Percentiles rank a stretch among this genome's conserved stretches.
These are phyloP conservation scores for Sminthurinus aureus DNA, from an alignment of 2,888 invertebrate genomes.

Conservation along the genomic window DNA sequence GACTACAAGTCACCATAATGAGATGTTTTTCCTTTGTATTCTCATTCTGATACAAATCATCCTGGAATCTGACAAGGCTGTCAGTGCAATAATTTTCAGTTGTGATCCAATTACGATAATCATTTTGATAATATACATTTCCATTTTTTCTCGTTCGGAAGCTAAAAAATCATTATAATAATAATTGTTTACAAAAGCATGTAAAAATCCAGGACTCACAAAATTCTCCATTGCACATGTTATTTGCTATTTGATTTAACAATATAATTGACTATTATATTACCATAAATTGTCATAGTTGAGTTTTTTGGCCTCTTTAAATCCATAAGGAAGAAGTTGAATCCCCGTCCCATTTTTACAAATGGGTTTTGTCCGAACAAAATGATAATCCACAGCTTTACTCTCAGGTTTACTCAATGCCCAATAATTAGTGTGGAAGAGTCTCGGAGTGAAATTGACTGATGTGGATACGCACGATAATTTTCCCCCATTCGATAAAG, in stretches of 20 bases:
- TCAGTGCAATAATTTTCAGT: conserved; percentile 16
- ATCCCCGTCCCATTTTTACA: neutral
- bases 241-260: too few relatives aligned
- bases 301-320: neutral
- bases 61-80: neutral
- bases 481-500: neutral
- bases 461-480: neutral
- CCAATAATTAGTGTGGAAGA: neutral
- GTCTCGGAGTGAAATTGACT: conserved; percentile 8
- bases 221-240: too few relatives aligned
- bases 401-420: neutral
- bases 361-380: neutral
- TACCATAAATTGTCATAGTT: conserved; percentile 1
- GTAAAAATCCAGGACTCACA: too few relatives aligned
- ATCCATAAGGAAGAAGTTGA: neutral
- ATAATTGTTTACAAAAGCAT: neutral
- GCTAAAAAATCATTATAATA: neutral
- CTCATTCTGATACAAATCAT: neutral
- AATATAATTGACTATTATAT: too few relatives aligned
- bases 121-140: conserved; percentile 5
- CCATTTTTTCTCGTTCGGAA: conserved; percentile 14
- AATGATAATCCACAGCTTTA: conserved; percentile 13
- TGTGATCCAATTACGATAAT: neutral
- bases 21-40: conserved; percentile 11
- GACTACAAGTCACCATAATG: neutral